phyloP scores from a whole-genome alignment of 2,113 vertebrate genomes.

The Toxotes jaculatrix region DNA sequence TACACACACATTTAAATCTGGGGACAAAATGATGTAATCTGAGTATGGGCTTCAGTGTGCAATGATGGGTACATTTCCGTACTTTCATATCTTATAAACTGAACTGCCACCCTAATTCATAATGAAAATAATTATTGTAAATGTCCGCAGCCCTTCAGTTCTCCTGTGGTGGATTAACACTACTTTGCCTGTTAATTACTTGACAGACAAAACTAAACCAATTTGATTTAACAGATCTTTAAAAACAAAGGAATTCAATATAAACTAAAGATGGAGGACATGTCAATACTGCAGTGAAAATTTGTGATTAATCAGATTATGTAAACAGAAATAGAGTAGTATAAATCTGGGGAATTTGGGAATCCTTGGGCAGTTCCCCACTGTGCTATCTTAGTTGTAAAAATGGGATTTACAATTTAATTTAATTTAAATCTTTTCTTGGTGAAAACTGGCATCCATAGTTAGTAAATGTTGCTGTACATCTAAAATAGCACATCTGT shows the following conservation, averaged over 20 bases:
- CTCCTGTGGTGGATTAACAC: too few species aligned
- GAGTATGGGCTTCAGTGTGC: background rate
- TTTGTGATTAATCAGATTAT: background rate
- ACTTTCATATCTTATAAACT: background rate
- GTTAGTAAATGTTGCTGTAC: background rate
- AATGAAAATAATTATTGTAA: background rate
- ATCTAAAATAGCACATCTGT: background rate
- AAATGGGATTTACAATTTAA: background rate
- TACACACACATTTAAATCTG: too few species aligned
- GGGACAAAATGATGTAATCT: too few species aligned
- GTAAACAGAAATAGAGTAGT: background rate
- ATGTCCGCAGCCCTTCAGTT: too few species aligned
- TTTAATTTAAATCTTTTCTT: background rate
- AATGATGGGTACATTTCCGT: background rate
- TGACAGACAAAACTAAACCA: too few species aligned
- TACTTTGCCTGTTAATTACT: too few species aligned
- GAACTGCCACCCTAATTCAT: background rate
- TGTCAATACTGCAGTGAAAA: background rate
- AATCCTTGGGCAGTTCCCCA: background rate
- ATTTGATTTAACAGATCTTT: too few species aligned
- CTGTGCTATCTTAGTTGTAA: background rate
- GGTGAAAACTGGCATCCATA: background rate
- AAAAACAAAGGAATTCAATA: too few species aligned
- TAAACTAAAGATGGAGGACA: background rate
- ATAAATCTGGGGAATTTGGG: too few species aligned